phyloP scores from a whole-genome alignment of 1,140 invertebrate species.

The Arion vulgaris region DNA sequence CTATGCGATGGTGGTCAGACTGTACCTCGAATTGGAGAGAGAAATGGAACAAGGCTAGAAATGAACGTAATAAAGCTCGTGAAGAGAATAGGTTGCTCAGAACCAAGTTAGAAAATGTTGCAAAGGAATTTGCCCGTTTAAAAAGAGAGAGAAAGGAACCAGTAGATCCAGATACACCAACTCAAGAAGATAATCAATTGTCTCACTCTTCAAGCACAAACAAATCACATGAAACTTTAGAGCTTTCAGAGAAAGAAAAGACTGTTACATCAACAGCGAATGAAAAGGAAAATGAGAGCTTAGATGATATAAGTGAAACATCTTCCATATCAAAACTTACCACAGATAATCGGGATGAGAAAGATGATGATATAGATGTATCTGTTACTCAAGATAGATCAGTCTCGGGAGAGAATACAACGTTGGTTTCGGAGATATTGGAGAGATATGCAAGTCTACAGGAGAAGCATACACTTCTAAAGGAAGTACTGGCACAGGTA shows the following conservation, averaged over 20 bases:
- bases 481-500: slow-evolving; percentile 25
- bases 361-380: slow-evolving; percentile 67
- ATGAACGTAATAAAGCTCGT: slow-evolving; percentile 78
- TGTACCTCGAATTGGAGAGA: slow-evolving; percentile 93
- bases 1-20: slow-evolving; percentile 97
- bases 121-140: slow-evolving; percentile 83
- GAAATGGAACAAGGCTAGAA: slow-evolving; percentile 92
- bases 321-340: slow-evolving; percentile 22
- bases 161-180: slow-evolving; percentile 78
- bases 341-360: slow-evolving; percentile 21
- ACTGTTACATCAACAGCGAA: neutral
- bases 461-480: slow-evolving; percentile 11
- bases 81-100: slow-evolving; percentile 89
- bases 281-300: slow-evolving; percentile 35
- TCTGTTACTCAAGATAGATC: slow-evolving; percentile 18
- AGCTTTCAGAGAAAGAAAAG: slow-evolving; percentile 37
- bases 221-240: slow-evolving; percentile 20
- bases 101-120: slow-evolving; percentile 83
- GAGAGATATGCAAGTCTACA: slow-evolving; percentile 3
- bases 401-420: neutral
- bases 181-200: slow-evolving; percentile 40
- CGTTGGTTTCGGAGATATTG: neutral
- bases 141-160: slow-evolving; percentile 87
- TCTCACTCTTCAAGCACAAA: neutral
- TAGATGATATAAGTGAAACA: slow-evolving; percentile 41